phyloP scores from a whole-genome alignment of 2,888 invertebrate genomes.

The Microdon myrmicae region DNA sequence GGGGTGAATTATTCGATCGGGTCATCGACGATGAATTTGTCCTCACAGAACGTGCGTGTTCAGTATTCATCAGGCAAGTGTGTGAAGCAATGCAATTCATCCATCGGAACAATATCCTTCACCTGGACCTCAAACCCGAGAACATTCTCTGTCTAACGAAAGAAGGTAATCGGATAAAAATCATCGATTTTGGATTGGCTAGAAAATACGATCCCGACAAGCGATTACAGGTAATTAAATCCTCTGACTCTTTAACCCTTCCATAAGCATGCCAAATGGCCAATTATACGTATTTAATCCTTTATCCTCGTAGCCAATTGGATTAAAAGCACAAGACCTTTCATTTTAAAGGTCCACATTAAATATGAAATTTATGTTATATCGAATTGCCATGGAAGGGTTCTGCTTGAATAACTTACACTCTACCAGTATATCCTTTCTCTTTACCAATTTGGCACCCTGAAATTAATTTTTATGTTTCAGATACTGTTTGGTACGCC shows the following conservation, averaged over 20 bases:
- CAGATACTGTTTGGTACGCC: constrained; percentile 95
- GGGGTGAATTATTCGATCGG: constrained; percentile 98
- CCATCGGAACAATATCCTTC: constrained; percentile 93
- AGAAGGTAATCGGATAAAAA: constrained; percentile 97
- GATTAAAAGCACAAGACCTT: too few relatives aligned
- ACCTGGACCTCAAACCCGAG: constrained; percentile 99
- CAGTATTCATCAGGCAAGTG: constrained; percentile 96
- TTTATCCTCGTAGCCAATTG: not conserved
- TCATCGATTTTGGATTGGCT: constrained; percentile 98
- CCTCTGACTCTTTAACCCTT: too few relatives aligned
- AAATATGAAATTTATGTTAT: too few relatives aligned
- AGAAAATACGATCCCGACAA: constrained; percentile 90
- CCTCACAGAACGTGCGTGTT: constrained; percentile 94
- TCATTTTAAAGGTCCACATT: too few relatives aligned
- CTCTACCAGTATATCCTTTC: too few relatives aligned
- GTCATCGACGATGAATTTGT: constrained; percentile 99
- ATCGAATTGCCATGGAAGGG: too few relatives aligned
- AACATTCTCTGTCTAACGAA: constrained; percentile 96
- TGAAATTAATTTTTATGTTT: too few relatives aligned
- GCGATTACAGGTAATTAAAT: constrained; percentile 76
- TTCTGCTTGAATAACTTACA: too few relatives aligned
- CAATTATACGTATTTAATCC: not conserved
- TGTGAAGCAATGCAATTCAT: constrained; percentile 98
- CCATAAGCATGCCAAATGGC: not conserved
- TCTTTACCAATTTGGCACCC: too few relatives aligned